phyloP scores from a whole-genome alignment of 2,113 vertebrate species.

The Spea multiplicata region DNA sequence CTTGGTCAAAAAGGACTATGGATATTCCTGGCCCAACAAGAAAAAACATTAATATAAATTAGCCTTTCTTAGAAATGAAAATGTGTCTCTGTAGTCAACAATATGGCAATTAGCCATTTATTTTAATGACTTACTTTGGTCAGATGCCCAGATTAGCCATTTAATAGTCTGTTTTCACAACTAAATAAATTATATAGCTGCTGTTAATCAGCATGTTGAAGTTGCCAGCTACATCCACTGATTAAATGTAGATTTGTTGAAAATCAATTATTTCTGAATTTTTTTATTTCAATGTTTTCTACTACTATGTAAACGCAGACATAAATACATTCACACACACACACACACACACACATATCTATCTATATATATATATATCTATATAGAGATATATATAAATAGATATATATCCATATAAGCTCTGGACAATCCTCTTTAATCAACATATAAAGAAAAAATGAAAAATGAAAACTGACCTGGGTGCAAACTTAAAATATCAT shows the following conservation, averaged over 20 bases:
- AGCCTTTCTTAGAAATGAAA: neutral
- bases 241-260: constrained; percentile 51
- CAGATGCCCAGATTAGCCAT: constrained; percentile 62
- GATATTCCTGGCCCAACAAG: too few relatives aligned
- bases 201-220: constrained; percentile 53
- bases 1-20: too few relatives aligned
- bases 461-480: too few relatives aligned
- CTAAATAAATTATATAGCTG: constrained; percentile 54
- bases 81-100: constrained; percentile 55
- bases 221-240: constrained; percentile 45
- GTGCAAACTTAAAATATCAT: too few relatives aligned
- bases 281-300: neutral
- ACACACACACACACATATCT: too few relatives aligned
- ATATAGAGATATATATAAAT: neutral
- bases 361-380: too few relatives aligned
- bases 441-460: too few relatives aligned
- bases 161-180: constrained; percentile 64
- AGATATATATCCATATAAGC: too few relatives aligned
- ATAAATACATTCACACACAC: neutral
- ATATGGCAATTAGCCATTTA: constrained; percentile 59
- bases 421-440: too few relatives aligned
- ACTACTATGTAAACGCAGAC: neutral
- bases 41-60: too few relatives aligned
- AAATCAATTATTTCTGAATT: neutral
- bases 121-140: constrained; percentile 61